These are phyloP conservation scores for Trichonephila clavata DNA, from an alignment of 1,140 invertebrate genomes.

Conservation along the genomic window DNA sequence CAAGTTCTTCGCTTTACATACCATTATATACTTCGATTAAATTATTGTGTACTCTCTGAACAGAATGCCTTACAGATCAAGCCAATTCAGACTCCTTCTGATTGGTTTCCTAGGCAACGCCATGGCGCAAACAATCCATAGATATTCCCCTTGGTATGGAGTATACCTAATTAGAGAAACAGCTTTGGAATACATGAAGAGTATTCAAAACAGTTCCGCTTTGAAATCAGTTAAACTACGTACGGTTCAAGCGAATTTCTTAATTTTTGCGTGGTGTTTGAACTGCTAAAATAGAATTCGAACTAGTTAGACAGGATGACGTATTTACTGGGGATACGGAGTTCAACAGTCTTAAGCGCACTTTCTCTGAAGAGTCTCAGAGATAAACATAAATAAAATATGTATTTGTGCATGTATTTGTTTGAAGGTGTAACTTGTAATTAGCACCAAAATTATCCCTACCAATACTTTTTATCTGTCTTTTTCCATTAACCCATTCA, in stretches of 20 bases:
- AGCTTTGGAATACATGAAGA: neutral
- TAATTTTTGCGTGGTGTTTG: neutral
- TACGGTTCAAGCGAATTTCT: neutral
- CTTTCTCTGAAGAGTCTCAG: too few relatives aligned
- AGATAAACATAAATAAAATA: too few relatives aligned
- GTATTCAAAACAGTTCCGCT: neutral
- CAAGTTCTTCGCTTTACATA: neutral
- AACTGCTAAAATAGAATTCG: neutral
- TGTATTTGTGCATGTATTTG: too few relatives aligned
- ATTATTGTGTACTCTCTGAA: neutral
- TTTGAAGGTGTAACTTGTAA: too few relatives aligned
- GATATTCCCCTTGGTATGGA: neutral
- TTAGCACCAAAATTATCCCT: too few relatives aligned
- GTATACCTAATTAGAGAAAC: constrained; percentile 36
- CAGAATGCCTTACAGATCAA: neutral
- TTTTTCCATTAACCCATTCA: too few relatives aligned
- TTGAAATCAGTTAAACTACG: neutral
- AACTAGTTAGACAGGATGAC: neutral
- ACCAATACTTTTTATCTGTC: too few relatives aligned
- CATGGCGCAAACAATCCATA: constrained; percentile 9
- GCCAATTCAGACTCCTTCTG: neutral
- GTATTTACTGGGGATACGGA: too few relatives aligned
- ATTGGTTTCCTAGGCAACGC: constrained; percentile 34
- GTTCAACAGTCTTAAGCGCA: too few relatives aligned
- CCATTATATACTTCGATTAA: neutral